Evolutionary conservation across 2,888 invertebrate genomes (phyloP).

Genomic region (Pristionchus japonicus): DNA sequence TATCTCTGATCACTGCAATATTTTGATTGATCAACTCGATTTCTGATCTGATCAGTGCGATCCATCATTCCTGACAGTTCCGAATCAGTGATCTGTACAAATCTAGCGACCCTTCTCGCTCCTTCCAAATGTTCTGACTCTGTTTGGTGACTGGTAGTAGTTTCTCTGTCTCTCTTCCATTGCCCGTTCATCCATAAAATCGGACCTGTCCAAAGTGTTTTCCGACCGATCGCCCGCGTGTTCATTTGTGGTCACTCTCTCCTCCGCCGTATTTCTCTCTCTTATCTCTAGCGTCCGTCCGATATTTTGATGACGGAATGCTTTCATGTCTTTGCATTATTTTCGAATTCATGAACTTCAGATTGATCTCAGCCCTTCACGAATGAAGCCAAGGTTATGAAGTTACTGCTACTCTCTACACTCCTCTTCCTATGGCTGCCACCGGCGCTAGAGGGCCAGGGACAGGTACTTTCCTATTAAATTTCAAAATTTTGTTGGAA

Average conservation of each 20-base stretch:
- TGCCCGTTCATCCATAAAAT: conserved; percentile 10
- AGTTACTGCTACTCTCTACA: conserved; percentile 3
- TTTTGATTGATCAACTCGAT: neutral
- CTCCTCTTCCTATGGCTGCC: conserved; percentile 43
- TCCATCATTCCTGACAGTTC: neutral
- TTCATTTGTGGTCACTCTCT: neutral
- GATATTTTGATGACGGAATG: neutral
- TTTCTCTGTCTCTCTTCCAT: neutral
- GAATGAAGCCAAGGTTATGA: conserved; percentile 26
- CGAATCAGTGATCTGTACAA: neutral
- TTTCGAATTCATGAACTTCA: neutral
- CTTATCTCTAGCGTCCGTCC: neutral
- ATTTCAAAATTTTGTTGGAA: neutral
- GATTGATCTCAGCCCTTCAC: neutral
- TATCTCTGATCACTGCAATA: neutral
- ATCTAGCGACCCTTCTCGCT: neutral
- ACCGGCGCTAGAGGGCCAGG: conserved; percentile 25
- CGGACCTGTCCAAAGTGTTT: conserved; percentile 9
- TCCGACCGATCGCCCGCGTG: conserved; percentile 19
- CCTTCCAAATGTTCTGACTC: neutral
- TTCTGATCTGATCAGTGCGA: neutral
- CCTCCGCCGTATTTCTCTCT: neutral
- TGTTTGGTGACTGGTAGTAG: neutral
- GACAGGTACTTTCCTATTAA: conserved; percentile 7
- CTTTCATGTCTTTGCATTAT: neutral